phyloP scores from a whole-genome alignment of 2,113 vertebrate species.

The Morone chrysops region DNA sequence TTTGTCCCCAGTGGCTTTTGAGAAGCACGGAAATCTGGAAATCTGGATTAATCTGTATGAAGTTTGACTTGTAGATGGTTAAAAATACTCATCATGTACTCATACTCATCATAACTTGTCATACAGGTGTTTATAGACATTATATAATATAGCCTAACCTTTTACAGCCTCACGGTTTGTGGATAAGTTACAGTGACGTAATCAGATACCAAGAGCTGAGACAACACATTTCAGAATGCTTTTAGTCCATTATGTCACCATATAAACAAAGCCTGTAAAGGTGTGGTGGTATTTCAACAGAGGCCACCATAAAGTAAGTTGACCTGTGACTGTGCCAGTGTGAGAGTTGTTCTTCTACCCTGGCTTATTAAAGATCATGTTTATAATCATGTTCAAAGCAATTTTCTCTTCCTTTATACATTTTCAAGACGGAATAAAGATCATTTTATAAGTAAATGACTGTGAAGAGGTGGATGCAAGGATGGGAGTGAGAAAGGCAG shows the following conservation, averaged over 20 bases:
- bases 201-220: conserved; percentile 35
- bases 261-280: conserved; percentile 56
- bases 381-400: conserved; percentile 1
- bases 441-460: not conserved
- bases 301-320: conserved; percentile 26
- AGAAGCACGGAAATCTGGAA: not conserved
- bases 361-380: not conserved
- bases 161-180: conserved; percentile 31
- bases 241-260: conserved; percentile 48
- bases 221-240: conserved; percentile 22
- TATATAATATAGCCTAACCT: conserved; percentile 7
- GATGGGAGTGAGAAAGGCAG: not conserved
- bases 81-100: not conserved
- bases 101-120: conserved; percentile 2
- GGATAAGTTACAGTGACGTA: conserved; percentile 12
- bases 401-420: not conserved
- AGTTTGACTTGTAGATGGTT: not conserved
- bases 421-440: not conserved
- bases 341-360: not conserved
- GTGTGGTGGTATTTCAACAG: conserved; percentile 26
- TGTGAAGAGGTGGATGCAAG: not conserved
- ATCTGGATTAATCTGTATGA: not conserved
- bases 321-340: conserved; percentile 40
- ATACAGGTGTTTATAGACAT: conserved; percentile 33
- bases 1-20: not conserved